phyloP scores from a whole-genome alignment of 2,888 invertebrate species.

The Sclerodermus sp. region DNA sequence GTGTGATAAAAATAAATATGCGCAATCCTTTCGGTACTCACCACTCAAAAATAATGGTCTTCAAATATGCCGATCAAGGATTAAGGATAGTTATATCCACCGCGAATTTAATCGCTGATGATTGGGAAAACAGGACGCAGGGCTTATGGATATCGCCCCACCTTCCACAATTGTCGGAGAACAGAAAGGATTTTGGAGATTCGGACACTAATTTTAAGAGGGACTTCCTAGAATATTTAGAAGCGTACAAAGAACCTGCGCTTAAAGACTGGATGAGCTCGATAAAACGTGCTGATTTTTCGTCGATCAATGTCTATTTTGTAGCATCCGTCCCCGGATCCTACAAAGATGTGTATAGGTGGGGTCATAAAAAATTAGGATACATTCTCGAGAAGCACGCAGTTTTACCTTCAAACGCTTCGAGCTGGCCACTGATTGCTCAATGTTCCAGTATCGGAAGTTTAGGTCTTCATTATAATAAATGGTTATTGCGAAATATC shows the following conservation, averaged over 20 bases:
- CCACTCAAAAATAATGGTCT: constrained; percentile 77
- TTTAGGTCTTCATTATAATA: constrained; percentile 67
- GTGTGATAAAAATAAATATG: constrained; percentile 33
- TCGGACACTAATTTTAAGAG: constrained; percentile 82
- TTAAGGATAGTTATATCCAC: constrained; percentile 86
- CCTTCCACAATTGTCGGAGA: constrained; percentile 67
- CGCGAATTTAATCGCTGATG: constrained; percentile 86
- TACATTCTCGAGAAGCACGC: constrained; percentile 67
- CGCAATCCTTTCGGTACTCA: constrained; percentile 43
- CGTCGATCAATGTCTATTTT: constrained; percentile 79
- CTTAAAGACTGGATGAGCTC: constrained; percentile 74
- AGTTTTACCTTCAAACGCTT: constrained; percentile 57
- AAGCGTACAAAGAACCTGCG: constrained; percentile 70
- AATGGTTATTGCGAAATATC: constrained; percentile 81
- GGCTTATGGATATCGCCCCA: constrained; percentile 93
- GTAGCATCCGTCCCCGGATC: constrained; percentile 85
- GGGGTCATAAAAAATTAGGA: constrained; percentile 63
- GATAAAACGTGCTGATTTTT: constrained; percentile 80
- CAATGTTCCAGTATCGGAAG: constrained; percentile 93
- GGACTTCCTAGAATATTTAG: constrained; percentile 75
- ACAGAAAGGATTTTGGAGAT: constrained; percentile 68
- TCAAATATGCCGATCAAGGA: constrained; percentile 80
- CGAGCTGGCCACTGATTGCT: constrained; percentile 72
- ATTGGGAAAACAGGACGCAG: constrained; percentile 94
- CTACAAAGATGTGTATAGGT: constrained; percentile 64